Percentiles rank a stretch among this genome's conserved stretches.
phyloP scores from a whole-genome alignment of 2,797 vertebrate genomes.

The Sebastes hubbsi region DNA sequence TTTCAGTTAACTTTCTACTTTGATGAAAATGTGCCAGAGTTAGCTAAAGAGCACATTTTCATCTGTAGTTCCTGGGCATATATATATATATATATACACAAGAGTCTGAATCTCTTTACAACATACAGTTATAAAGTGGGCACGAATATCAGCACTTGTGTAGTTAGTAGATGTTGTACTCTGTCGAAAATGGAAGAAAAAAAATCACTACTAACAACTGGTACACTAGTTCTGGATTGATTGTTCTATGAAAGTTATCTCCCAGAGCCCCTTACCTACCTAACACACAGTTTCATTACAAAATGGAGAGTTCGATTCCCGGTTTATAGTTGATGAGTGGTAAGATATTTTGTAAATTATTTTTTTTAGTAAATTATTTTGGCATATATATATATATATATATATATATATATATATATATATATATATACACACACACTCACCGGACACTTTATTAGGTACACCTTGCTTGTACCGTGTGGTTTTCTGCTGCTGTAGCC shows the following conservation, averaged over 20 bases:
- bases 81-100: too few relatives aligned
- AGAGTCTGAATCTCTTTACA: slow-evolving; percentile 1
- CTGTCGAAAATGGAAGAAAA: not conserved
- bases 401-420: too few relatives aligned
- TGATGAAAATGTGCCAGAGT: too few relatives aligned
- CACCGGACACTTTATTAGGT: too few relatives aligned
- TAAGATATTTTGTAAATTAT: slow-evolving; percentile 30
- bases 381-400: too few relatives aligned
- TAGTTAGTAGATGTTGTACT: not conserved
- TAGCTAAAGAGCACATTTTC: too few relatives aligned
- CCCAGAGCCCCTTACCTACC: not conserved
- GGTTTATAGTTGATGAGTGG: slow-evolving; percentile 12
- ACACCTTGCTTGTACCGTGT: too few relatives aligned
- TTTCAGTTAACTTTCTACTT: too few relatives aligned
- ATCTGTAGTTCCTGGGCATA: too few relatives aligned
- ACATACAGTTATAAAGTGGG: not conserved
- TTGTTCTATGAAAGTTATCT: not conserved
- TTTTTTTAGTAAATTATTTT: too few relatives aligned
- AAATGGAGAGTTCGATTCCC: slow-evolving; percentile 20
- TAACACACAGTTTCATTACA: not conserved
- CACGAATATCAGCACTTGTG: not conserved
- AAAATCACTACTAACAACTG: not conserved
- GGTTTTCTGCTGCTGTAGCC: too few relatives aligned
- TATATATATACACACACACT: too few relatives aligned
- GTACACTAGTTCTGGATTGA: not conserved